Percentiles rank a stretch among this genome's conserved stretches.
phyloP scores from a whole-genome alignment of 2,797 vertebrate genomes.

The Liparis tanakae region DNA sequence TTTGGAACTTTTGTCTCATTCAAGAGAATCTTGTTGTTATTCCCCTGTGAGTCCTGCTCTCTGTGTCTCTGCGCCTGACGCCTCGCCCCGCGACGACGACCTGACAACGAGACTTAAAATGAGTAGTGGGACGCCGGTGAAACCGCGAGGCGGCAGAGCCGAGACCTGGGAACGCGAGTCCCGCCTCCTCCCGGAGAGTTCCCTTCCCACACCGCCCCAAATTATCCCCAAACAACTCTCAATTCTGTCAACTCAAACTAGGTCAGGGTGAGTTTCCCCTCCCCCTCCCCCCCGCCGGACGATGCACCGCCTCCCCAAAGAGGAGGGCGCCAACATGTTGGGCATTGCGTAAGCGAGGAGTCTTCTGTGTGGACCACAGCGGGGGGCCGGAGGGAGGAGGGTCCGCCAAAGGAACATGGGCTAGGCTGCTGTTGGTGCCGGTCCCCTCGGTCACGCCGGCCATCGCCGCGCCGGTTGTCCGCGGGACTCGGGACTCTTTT shows the following conservation, averaged over 20 bases:
- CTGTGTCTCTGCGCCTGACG: no score
- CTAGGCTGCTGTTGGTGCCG: conserved; percentile 77
- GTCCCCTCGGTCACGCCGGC: conserved; percentile 58
- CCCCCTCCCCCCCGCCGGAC: conserved; percentile 38
- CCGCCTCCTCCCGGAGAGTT: conserved; percentile 9
- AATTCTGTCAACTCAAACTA: conserved; percentile 60
- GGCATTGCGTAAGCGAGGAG: conserved; percentile 78
- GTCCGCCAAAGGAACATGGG: conserved; percentile 81
- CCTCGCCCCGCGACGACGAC: no score
- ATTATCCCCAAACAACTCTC: conserved; percentile 56
- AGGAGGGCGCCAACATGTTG: conserved; percentile 73
- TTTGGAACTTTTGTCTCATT: no score
- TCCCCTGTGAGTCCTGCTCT: no score
- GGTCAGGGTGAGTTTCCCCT: conserved; percentile 69
- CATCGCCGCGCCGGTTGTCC: conserved; percentile 82
- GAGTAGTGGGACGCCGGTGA: conserved; percentile 30
- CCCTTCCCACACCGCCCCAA: conserved; percentile 41
- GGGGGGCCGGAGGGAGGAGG: conserved; percentile 62
- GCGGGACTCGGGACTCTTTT: conserved; percentile 86
- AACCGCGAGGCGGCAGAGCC: conserved; percentile 44
- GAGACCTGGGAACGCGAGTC: background rate
- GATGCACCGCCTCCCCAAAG: conserved; percentile 29
- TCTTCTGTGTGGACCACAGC: conserved; percentile 65
- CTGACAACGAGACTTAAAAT: conserved; percentile 1
- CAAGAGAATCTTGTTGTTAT: no score